A percentile compares a stretch with the other conserved stretches of the same genome.
Conservation (phyloP, 1,140 invertebrate species). For the Pseudomyrmex pallidus region DNA sequence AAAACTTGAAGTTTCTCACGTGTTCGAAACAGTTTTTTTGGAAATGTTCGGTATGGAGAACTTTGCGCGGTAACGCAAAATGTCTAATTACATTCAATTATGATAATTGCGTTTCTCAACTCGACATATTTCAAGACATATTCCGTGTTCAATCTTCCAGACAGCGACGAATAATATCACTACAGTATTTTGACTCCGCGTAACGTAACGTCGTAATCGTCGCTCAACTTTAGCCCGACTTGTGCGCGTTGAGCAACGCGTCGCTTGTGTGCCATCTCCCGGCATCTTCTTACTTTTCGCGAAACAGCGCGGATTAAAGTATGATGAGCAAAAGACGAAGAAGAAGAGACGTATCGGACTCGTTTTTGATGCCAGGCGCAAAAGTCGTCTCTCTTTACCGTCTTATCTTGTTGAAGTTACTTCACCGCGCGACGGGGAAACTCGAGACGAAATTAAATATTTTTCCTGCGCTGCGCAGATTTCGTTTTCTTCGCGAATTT, state of each 20-base stretch:
- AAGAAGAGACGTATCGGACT: background rate
- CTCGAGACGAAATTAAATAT: constrained; percentile 42
- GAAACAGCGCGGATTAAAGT: constrained; percentile 9
- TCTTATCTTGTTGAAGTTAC: constrained; percentile 45
- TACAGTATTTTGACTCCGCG: constrained; percentile 5
- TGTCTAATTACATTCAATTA: constrained; percentile 1
- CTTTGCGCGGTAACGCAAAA: background rate
- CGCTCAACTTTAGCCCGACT: background rate
- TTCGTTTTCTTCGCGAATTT: constrained; percentile 40
- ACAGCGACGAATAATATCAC: background rate
- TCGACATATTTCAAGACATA: background rate
- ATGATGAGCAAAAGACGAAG: background rate
- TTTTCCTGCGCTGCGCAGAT: constrained; percentile 39
- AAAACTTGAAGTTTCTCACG: too few relatives aligned
- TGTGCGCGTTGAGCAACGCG: background rate
- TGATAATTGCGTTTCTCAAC: background rate
- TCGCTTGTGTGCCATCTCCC: background rate
- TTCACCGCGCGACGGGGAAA: constrained; percentile 8
- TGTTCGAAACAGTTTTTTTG: background rate
- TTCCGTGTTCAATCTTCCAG: background rate
- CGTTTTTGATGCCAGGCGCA: constrained; percentile 2
- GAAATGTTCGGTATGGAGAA: background rate
- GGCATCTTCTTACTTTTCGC: background rate
- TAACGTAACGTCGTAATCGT: constrained; percentile 9
- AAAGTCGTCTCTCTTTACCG: constrained; percentile 13